A percentile compares a stretch with the other conserved stretches of the same genome.
Evolutionary conservation across 2,888 invertebrate genomes (phyloP).

Genomic region (Teleiodes luculella): DNA sequence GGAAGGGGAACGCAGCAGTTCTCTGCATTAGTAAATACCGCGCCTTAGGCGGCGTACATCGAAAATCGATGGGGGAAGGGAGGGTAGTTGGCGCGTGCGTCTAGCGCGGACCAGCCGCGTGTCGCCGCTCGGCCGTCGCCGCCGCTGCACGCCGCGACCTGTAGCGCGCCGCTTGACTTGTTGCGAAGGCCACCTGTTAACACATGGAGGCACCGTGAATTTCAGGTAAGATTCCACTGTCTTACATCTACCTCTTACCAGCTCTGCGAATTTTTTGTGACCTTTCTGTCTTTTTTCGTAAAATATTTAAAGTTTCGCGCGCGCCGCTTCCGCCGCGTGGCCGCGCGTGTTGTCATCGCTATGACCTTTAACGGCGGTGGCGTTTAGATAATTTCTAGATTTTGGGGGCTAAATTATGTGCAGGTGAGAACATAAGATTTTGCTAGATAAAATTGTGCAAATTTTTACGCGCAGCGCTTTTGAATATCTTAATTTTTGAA

Average conservation of each 20-base stretch:
- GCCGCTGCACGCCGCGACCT: conserved; percentile 54
- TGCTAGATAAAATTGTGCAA: too few relatives aligned
- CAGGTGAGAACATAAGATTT: too few relatives aligned
- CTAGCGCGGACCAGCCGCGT: conserved; percentile 43
- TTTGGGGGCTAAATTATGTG: not conserved
- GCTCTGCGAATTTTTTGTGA: conserved; percentile 24
- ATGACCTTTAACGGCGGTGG: conserved; percentile 22
- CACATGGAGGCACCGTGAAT: conserved; percentile 64
- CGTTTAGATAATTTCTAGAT: conserved; percentile 15
- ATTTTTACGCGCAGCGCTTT: too few relatives aligned
- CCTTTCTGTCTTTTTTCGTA: not conserved
- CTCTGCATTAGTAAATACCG: conserved; percentile 69
- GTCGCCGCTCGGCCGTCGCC: conserved; percentile 53
- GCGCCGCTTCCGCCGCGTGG: conserved; percentile 22
- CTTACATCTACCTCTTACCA: conserved; percentile 13
- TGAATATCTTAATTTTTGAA: too few relatives aligned
- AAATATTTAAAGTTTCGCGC: conserved; percentile 18
- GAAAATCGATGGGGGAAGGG: conserved; percentile 69
- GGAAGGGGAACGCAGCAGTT: conserved; percentile 53
- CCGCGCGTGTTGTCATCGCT: conserved; percentile 27
- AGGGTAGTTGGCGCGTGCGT: conserved; percentile 51
- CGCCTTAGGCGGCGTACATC: conserved; percentile 56
- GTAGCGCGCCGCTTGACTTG: conserved; percentile 57
- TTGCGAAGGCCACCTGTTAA: conserved; percentile 72
- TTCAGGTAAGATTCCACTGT: conserved; percentile 50